These are phyloP conservation scores for Zapus hudsonius DNA, from an alignment of 2,113 vertebrate species.

Conservation along the genomic window DNA sequence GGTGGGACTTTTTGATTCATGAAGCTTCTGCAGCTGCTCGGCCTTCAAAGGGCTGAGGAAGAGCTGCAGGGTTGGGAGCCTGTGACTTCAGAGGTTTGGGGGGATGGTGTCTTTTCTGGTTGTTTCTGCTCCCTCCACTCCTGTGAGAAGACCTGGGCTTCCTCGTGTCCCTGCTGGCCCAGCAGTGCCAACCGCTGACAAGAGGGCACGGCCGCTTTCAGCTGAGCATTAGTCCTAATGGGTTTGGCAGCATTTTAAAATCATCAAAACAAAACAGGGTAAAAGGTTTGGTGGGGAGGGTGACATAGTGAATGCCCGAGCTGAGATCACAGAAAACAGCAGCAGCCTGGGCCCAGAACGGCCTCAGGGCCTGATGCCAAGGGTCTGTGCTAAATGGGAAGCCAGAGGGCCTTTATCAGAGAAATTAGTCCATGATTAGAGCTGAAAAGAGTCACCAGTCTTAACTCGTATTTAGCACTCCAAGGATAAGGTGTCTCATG, in stretches of 20 bases:
- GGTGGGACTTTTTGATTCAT: background rate
- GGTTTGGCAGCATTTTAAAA: constrained; percentile 71
- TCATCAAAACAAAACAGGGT: constrained; percentile 72
- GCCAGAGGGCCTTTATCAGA: constrained; percentile 58
- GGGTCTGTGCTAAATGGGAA: constrained; percentile 2
- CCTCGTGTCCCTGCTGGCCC: constrained; percentile 20
- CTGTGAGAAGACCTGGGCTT: background rate
- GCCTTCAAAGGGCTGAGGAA: constrained; percentile 20
- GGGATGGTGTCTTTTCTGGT: background rate
- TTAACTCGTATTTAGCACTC: constrained; percentile 53
- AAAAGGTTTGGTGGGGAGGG: constrained; percentile 45
- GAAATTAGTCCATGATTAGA: constrained; percentile 62
- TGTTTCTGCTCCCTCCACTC: background rate
- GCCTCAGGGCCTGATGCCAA: background rate
- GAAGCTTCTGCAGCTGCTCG: constrained; percentile 54
- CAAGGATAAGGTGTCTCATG: constrained; percentile 14
- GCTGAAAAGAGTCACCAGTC: constrained; percentile 43
- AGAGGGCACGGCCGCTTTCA: constrained; percentile 54
- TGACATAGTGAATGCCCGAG: background rate
- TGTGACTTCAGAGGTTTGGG: background rate
- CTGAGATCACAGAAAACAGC: constrained; percentile 4
- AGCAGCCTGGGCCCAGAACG: background rate
- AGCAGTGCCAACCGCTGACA: constrained; percentile 39
- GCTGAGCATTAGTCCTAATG: constrained; percentile 64
- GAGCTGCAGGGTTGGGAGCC: background rate